phyloP scores from a whole-genome alignment of 2,888 invertebrate genomes.

The Ypsolopha sequella region DNA sequence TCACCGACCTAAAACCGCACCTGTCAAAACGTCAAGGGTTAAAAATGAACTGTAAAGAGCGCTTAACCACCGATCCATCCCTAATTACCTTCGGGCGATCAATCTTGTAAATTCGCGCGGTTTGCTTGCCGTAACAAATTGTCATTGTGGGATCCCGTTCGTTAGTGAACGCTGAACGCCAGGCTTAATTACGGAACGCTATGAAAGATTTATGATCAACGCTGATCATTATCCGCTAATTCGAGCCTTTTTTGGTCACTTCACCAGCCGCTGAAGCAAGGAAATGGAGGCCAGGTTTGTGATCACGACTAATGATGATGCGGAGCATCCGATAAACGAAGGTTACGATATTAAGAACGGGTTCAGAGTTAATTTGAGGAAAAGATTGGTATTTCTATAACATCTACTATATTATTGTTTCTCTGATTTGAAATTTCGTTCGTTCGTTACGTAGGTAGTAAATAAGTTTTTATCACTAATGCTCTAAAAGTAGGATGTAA shows the following conservation, averaged over 20 bases:
- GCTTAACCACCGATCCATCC: conserved; percentile 29
- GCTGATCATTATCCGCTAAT: conserved; percentile 1
- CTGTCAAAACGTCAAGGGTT: conserved; percentile 41
- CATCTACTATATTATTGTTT: too few relatives aligned
- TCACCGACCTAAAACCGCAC: conserved; percentile 8
- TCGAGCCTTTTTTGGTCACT: background rate
- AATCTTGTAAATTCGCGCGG: conserved; percentile 29
- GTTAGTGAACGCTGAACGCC: conserved; percentile 5
- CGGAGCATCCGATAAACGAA: too few relatives aligned
- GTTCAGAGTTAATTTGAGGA: too few relatives aligned
- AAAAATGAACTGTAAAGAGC: conserved; percentile 39
- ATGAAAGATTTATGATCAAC: conserved; percentile 28
- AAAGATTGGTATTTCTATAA: too few relatives aligned
- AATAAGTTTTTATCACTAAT: too few relatives aligned
- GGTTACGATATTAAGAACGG: too few relatives aligned
- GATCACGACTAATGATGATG: too few relatives aligned
- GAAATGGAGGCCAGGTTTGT: too few relatives aligned
- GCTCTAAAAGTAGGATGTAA: too few relatives aligned
- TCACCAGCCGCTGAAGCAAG: too few relatives aligned
- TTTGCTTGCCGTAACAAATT: conserved; percentile 24
- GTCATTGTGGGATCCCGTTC: conserved; percentile 25
- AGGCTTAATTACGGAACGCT: conserved; percentile 31
- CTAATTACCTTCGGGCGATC: conserved; percentile 40
- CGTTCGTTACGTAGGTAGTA: too few relatives aligned
- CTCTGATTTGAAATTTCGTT: too few relatives aligned